Conservation (phyloP, 2,888 invertebrate species). For the Margaritifera margaritifera region DNA sequence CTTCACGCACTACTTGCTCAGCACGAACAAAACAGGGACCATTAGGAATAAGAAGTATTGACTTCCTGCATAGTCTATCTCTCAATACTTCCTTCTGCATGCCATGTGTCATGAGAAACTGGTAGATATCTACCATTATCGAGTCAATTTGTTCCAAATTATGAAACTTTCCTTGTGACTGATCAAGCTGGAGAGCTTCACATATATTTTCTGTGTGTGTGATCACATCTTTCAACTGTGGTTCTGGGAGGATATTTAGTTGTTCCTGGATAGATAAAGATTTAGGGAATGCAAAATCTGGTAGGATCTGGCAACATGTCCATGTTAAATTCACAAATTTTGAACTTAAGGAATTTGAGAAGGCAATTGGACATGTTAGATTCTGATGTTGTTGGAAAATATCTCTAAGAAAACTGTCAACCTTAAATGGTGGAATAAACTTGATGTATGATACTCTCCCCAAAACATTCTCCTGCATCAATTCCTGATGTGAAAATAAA, state of each 20-base stretch:
- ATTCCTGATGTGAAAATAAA: slow-evolving; percentile 6
- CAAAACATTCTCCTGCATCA: slow-evolving; percentile 1
- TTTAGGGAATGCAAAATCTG: too few species aligned
- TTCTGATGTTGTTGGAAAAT: slow-evolving; percentile 6
- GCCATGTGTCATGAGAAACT: not conserved
- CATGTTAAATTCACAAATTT: too few species aligned
- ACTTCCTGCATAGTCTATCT: not conserved
- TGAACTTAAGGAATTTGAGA: too few species aligned
- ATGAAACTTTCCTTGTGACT: not conserved
- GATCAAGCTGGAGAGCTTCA: slow-evolving; percentile 4
- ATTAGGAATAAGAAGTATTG: slow-evolving; percentile 10
- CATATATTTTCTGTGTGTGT: slow-evolving; percentile 16
- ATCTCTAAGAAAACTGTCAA: not conserved
- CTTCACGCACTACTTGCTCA: slow-evolving; percentile 10
- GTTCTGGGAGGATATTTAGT: slow-evolving; percentile 6
- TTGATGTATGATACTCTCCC: slow-evolving; percentile 10
- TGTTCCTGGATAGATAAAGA: too few species aligned
- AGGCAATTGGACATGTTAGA: too few species aligned
- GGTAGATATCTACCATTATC: not conserved
- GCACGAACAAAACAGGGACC: slow-evolving; percentile 3
- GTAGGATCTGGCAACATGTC: too few species aligned
- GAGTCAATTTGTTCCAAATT: not conserved
- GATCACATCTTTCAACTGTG: slow-evolving; percentile 8
- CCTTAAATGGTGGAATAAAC: slow-evolving; percentile 10
- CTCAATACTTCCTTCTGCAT: too few species aligned